Evolutionary conservation across 2,797 vertebrate species (phyloP).

Genomic region (Eurystomus glaucurus): DNA sequence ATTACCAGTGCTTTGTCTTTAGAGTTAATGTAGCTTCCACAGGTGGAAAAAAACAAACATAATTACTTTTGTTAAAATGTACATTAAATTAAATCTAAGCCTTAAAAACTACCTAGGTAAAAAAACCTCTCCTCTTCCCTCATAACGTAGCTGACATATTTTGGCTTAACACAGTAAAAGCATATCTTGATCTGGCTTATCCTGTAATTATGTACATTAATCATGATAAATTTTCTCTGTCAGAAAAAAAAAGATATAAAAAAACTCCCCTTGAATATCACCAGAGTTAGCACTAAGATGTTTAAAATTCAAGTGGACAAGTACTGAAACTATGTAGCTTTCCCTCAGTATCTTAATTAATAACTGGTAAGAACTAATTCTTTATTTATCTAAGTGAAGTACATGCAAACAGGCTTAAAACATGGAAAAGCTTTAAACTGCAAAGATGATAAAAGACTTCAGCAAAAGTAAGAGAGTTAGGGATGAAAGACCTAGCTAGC

Average conservation of each 20-base stretch:
- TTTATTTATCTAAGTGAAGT: neutral
- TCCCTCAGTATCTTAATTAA: conserved; percentile 6
- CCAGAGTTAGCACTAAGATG: neutral
- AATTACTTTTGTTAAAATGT: neutral
- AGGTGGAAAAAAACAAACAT: neutral
- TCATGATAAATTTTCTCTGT: neutral
- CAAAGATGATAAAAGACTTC: neutral
- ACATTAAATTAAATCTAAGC: neutral
- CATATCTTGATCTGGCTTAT: neutral
- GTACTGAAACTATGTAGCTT: neutral
- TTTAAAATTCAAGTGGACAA: neutral
- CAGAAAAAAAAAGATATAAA: neutral
- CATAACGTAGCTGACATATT: neutral
- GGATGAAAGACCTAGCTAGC: neutral
- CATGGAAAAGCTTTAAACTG: neutral
- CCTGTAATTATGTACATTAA: neutral
- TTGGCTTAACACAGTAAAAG: neutral
- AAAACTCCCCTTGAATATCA: neutral
- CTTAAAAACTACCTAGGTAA: neutral
- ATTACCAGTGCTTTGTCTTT: neutral
- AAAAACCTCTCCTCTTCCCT: neutral
- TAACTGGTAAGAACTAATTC: neutral
- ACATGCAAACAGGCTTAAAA: neutral
- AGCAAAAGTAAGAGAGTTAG: neutral
- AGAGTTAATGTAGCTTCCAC: neutral